These are phyloP conservation scores for Neostethus bicornis DNA, from an alignment of 2,797 vertebrate species.

Conservation along the genomic window DNA sequence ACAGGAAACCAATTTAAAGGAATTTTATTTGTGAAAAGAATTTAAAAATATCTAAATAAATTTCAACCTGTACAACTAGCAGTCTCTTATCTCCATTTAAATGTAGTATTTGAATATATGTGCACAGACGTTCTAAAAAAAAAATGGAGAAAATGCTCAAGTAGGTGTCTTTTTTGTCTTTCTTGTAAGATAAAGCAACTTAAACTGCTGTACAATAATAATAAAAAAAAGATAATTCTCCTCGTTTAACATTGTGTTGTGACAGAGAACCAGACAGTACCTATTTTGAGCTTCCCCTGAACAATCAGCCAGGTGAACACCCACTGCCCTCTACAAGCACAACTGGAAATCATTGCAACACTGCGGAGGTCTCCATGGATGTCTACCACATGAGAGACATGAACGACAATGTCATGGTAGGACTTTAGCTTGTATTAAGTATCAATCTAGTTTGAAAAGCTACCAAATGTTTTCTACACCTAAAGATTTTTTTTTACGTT, in stretches of 20 bases:
- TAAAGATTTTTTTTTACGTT: background rate
- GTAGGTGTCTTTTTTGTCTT: no score
- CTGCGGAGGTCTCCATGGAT: conserved; percentile 86
- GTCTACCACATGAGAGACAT: conserved; percentile 93
- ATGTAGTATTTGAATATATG: background rate
- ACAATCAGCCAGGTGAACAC: conserved; percentile 74
- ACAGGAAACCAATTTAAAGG: conserved; percentile 5
- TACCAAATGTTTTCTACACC: background rate
- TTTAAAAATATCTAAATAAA: background rate
- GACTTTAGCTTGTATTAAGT: conserved; percentile 28
- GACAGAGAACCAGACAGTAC: conserved; percentile 96
- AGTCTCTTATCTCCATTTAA: background rate
- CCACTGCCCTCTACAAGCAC: conserved; percentile 67
- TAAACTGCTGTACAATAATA: no score
- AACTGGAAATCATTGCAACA: conserved; percentile 64
- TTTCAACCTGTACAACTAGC: background rate
- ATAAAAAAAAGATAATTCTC: no score
- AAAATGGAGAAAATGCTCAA: no score
- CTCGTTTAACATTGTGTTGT: conserved; percentile 17
- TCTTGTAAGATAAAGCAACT: no score
- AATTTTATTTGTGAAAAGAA: background rate
- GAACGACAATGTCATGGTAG: conserved; percentile 90
- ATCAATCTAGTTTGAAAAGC: background rate
- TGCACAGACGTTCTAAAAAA: no score
- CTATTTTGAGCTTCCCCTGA: conserved; percentile 91